Base-by-base conservation (phyloP, 2,113 vertebrate species). In the Austrofundulus limnaeus region DNA sequence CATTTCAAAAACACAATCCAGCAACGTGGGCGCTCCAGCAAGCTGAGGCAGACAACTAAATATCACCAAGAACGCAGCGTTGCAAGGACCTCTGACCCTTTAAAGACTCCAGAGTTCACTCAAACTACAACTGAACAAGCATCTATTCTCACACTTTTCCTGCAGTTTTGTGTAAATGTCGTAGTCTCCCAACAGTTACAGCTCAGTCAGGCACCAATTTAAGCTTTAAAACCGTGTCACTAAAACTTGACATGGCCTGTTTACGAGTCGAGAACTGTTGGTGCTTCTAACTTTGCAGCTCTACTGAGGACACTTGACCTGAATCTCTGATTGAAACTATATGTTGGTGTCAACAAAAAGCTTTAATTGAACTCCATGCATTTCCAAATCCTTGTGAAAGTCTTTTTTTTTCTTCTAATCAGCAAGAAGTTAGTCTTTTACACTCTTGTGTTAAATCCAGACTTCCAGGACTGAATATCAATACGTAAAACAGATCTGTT, bases 381-480 rank as follows among this genome's bases (percentile, higher is more conserved):
- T 39, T 68, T 55, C 61, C 67, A 49, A 23, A 37, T 55, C 50
- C 37, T 76, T 70, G 23, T 45, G 43, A 17, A 59, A 21, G 39
- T 37, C 59, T 28, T 81, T 65, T 45, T 71, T 59, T n/a, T n/a
- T n/a, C n/a, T n/a, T n/a, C n/a, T n/a, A n/a, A 66, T 58, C 54
- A 45, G 39, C 17, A 5, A 66, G 47, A 23, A 58, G 45, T 38
- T 24, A 5, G 20, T 41, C n/a, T n/a, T n/a, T n/a, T n/a, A 52
- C 48, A 80, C 77, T 85, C 78, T 75, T 31, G 55, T 68, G n/a
- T n/a, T n/a, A n/a, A n/a, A n/a, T n/a, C n/a, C n/a, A n/a, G 39
- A 74, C 78, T 68, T 65, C 67, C 17, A 60, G 57, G 46, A 66
- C 57, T 50, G 54, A 14, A 28, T n/a, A n/a, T n/a, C 45, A 46